Evolutionary conservation across 2,113 vertebrate species (phyloP).

Genomic region (Lasiurus borealis): DNA sequence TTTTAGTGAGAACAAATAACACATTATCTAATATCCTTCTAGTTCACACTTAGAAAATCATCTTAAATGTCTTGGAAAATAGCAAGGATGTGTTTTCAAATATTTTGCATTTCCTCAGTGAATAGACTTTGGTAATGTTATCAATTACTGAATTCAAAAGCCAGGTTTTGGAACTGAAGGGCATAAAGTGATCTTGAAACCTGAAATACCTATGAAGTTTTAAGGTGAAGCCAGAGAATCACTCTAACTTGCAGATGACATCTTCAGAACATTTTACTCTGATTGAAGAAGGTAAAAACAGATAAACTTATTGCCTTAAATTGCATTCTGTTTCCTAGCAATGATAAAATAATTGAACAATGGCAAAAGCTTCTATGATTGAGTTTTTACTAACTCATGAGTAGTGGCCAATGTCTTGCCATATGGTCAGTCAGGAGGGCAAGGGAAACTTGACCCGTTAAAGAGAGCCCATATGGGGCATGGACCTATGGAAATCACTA

Average conservation of each 20-base stretch:
- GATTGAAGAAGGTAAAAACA: not conserved
- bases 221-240: not conserved
- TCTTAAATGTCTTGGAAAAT: constrained; percentile 74
- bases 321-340: not conserved
- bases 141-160: constrained; percentile 49
- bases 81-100: constrained; percentile 71
- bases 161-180: not conserved
- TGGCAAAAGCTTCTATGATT: not conserved
- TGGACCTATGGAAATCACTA: not conserved
- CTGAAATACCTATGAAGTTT: not conserved
- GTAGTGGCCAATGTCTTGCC: not conserved
- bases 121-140: constrained; percentile 36
- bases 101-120: constrained; percentile 65
- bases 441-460: not conserved
- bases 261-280: too few relatives aligned
- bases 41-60: constrained; percentile 69
- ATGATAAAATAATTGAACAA: not conserved
- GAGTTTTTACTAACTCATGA: not conserved
- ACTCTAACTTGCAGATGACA: too few relatives aligned
- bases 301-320: not conserved
- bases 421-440: not conserved
- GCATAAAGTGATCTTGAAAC: not conserved
- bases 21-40: constrained; percentile 58
- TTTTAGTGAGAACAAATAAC: constrained; percentile 66
- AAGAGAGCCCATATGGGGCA: not conserved